Evolutionary conservation across 2,113 vertebrate species (phyloP).

Genomic region (Onychostruthus taczanowskii): DNA sequence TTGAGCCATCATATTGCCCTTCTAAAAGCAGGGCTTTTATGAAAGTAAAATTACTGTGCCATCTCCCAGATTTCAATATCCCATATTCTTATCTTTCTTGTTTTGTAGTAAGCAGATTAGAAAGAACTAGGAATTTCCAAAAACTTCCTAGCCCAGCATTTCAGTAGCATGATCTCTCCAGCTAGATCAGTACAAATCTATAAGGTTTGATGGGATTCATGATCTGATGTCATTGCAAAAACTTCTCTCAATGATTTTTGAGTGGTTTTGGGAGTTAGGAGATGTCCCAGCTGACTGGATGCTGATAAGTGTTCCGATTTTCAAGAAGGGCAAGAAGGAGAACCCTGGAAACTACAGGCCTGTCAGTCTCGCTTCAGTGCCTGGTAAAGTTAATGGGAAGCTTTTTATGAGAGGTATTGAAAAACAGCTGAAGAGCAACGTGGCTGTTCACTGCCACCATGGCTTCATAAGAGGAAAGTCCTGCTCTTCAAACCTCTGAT

Average conservation of each 20-base stretch:
- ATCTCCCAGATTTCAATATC: background rate
- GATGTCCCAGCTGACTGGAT: background rate
- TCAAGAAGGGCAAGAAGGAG: background rate
- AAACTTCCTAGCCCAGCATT: background rate
- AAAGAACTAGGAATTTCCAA: background rate
- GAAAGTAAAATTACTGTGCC: background rate
- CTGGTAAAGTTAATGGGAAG: background rate
- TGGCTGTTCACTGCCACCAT: background rate
- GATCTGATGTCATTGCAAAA: background rate
- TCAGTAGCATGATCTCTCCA: background rate
- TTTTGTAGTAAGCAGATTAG: background rate
- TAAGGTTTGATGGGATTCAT: background rate
- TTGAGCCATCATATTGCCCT: background rate
- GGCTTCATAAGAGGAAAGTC: background rate
- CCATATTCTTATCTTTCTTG: background rate
- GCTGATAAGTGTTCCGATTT: accelerated
- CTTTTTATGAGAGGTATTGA: background rate
- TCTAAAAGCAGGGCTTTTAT: background rate
- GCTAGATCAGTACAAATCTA: background rate
- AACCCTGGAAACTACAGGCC: too few species aligned
- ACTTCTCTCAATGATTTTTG: background rate
- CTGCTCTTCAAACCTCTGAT: background rate
- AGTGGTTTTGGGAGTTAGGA: background rate
- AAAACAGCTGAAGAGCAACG: background rate
- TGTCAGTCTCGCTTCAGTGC: background rate